Evolutionary conservation across 1,140 invertebrate genomes (phyloP).

Genomic region (Ganaspis sp.): DNA sequence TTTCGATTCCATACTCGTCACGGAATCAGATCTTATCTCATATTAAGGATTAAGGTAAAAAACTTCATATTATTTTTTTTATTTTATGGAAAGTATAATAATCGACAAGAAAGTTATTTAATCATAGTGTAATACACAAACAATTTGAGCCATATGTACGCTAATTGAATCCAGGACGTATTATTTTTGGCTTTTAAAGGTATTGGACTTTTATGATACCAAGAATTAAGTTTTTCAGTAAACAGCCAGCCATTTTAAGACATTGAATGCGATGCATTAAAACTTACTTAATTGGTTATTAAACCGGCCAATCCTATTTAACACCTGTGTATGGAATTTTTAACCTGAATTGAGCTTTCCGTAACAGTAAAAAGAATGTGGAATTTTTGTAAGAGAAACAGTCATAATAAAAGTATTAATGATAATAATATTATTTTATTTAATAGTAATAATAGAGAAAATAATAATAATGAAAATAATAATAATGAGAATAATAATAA

Average conservation of each 20-base stretch:
- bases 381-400: too few relatives aligned
- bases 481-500: too few relatives aligned
- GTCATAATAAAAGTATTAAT: too few relatives aligned
- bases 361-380: too few relatives aligned
- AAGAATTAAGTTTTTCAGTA: background rate
- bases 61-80: background rate
- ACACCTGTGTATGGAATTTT: background rate
- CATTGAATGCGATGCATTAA: background rate
- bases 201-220: background rate
- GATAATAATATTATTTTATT: too few relatives aligned
- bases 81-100: conserved; percentile 21
- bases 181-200: conserved; percentile 7
- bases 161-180: background rate
- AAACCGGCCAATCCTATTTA: background rate
- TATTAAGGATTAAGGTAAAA: conserved; percentile 1
- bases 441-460: too few relatives aligned
- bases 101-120: conserved; percentile 18
- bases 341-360: background rate
- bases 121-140: conserved; percentile 11
- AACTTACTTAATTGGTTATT: background rate
- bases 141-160: background rate
- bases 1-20: background rate
- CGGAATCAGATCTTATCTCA: conserved; percentile 1
- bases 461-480: too few relatives aligned
- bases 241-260: background rate